A percentile compares a stretch with the other conserved stretches of the same genome.
These are phyloP conservation scores for Gephyroberyx darwinii DNA, from an alignment of 2,797 vertebrate genomes.

Conservation along the genomic window DNA sequence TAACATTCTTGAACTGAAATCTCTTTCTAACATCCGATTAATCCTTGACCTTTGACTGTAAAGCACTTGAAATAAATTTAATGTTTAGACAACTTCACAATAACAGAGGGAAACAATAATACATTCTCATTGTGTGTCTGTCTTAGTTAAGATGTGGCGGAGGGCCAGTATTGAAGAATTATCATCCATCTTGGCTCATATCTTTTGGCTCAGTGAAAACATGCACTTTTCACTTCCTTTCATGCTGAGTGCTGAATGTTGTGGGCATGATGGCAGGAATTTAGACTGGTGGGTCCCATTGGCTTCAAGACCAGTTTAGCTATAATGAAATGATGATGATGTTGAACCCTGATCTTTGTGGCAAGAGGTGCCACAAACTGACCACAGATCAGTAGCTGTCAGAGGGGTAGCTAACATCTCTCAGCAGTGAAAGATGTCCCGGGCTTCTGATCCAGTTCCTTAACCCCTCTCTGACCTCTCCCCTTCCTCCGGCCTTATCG, in stretches of 20 bases:
- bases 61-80: constrained; percentile 51
- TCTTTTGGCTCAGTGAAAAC: constrained; percentile 59
- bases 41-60: constrained; percentile 55
- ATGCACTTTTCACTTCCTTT: constrained; percentile 60
- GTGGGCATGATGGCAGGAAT: constrained; percentile 42
- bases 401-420: constrained; percentile 35
- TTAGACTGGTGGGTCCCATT: constrained; percentile 46
- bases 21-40: constrained; percentile 39
- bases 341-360: no score
- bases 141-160: constrained; percentile 63
- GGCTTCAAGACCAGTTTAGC: constrained; percentile 35
- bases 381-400: constrained; percentile 37
- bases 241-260: constrained; percentile 31
- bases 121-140: constrained; percentile 60
- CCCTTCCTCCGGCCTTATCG: constrained; percentile 56
- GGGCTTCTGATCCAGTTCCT: constrained; percentile 37
- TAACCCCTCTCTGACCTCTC: constrained; percentile 64
- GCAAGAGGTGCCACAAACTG: not conserved
- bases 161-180: constrained; percentile 73
- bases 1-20: constrained; percentile 49
- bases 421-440: constrained; percentile 26
- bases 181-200: constrained; percentile 74
- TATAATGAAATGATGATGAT: not conserved
- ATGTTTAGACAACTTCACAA: constrained; percentile 65
- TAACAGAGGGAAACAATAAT: constrained; percentile 66